Percentiles rank a stretch among this genome's conserved stretches.
These are phyloP conservation scores for Ceratosolen solmsi DNA, from an alignment of 1,140 invertebrate species.

Conservation along the genomic window DNA sequence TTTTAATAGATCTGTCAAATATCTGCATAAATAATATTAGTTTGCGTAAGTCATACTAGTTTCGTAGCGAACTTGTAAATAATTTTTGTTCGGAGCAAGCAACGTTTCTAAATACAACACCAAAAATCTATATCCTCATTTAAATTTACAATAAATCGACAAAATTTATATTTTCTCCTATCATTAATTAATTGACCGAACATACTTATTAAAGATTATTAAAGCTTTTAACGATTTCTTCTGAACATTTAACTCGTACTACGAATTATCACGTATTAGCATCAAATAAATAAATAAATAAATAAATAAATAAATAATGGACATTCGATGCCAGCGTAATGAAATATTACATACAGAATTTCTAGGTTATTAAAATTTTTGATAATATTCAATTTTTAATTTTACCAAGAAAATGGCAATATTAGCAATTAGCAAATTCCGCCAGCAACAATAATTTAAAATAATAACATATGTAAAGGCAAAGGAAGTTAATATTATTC, in stretches of 20 bases:
- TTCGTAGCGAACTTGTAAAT: neutral
- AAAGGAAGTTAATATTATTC: too few relatives aligned
- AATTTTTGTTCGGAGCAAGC: neutral
- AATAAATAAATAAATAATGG: too few relatives aligned
- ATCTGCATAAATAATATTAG: neutral
- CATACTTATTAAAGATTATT: neutral
- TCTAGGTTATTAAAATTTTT: too few relatives aligned
- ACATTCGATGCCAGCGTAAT: too few relatives aligned
- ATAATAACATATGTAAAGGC: neutral
- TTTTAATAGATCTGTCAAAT: conserved; percentile 17
- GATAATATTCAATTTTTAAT: too few relatives aligned
- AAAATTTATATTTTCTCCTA: neutral
- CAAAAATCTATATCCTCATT: neutral
- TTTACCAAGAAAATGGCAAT: too few relatives aligned
- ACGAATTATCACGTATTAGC: neutral
- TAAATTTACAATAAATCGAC: neutral
- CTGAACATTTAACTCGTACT: neutral
- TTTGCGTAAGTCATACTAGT: neutral
- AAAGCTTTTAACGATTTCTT: neutral
- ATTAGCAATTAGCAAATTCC: too few relatives aligned
- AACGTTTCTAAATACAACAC: neutral
- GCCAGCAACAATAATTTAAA: too few relatives aligned
- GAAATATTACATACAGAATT: too few relatives aligned
- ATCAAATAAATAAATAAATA: too few relatives aligned
- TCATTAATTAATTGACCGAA: neutral